Evolutionary conservation across 64 coral and sea anemone species (phyloP), one percentile per base, ranked within the genome.

Genomic region (Pocillopora verrucosa): DNA sequence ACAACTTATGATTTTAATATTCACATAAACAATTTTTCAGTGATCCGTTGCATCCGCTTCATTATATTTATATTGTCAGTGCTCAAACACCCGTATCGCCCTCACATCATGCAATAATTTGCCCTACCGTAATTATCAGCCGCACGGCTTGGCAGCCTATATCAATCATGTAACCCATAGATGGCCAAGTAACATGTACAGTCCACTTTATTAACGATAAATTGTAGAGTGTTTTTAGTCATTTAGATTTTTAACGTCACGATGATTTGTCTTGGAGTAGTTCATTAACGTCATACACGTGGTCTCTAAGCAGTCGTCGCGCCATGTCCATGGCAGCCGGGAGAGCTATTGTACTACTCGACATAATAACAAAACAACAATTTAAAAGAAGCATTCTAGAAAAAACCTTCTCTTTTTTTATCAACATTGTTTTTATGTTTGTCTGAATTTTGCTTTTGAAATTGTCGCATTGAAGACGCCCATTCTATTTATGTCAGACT

Each of bases 21-120:
- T 56, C 26, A 56, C 2, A 57, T 85, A 19, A 56, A 36, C 38
- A 6, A 69, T n/a, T 72, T 35, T 22, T 84, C 36, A 20, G 45
- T 56, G 36, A 85, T 45, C 65, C 65, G 51, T 67, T 24, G n/a
- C 63, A 41, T 70, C 11, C 10, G 2, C 13, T 56, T 30, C 41
- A 51, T 4, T 3, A 51, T 85, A 30, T 30, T 30, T 30, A 30
- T 16, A 85, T 85, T 85, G 64, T 72, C 65, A 20, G 20, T 85
- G 65, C 70, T 72, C 65, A 85, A 30, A 0, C 19, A 16, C 11
- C 64, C 20, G 57, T 85, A 35, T 85, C 38, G 22, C 20, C 22
- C 19, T 17, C 64, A 85, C 65, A 41, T 85, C 82, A 85, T 72
- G 36, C 82, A 22, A 58, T 57, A 72, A 56, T 57, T 85, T 72